These are phyloP conservation scores for Reticulitermes lucifugus DNA, from an alignment of 2,888 invertebrate genomes.

Conservation along the genomic window DNA sequence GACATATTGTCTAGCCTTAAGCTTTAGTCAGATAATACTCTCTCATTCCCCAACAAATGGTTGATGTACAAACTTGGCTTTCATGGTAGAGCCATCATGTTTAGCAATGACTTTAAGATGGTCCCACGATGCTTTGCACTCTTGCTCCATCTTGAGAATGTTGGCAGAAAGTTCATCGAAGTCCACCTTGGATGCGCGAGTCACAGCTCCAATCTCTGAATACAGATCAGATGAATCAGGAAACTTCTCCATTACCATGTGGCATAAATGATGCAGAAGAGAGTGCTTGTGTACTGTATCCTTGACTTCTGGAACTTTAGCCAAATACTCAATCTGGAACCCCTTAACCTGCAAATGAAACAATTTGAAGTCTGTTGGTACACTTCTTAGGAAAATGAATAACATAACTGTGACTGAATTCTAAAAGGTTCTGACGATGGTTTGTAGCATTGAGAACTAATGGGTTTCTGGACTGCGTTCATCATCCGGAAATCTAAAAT, in stretches of 20 bases:
- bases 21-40: not conserved
- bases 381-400: no score
- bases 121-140: slow-evolving; percentile 98
- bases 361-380: no score
- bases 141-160: slow-evolving; percentile 88
- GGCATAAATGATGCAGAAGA: slow-evolving; percentile 95
- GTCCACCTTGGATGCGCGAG: slow-evolving; percentile 93
- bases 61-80: slow-evolving; percentile 77
- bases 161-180: slow-evolving; percentile 92
- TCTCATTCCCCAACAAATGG: not conserved
- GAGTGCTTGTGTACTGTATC: slow-evolving; percentile 99
- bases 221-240: slow-evolving; percentile 96
- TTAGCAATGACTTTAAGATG: slow-evolving; percentile 94
- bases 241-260: slow-evolving; percentile 97
- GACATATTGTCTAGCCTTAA: no score
- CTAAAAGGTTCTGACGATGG: no score
- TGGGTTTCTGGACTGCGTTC: no score
- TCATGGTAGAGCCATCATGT: slow-evolving; percentile 88
- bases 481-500: no score
- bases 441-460: no score
- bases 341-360: slow-evolving; percentile 79
- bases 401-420: no score
- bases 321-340: slow-evolving; percentile 96
- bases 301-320: slow-evolving; percentile 98
- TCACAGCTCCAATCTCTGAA: slow-evolving; percentile 94